Evolutionary conservation across 2,113 vertebrate species (phyloP), one percentile per base, ranked within the genome.

Genomic region (Pseudopodoces humilis): DNA sequence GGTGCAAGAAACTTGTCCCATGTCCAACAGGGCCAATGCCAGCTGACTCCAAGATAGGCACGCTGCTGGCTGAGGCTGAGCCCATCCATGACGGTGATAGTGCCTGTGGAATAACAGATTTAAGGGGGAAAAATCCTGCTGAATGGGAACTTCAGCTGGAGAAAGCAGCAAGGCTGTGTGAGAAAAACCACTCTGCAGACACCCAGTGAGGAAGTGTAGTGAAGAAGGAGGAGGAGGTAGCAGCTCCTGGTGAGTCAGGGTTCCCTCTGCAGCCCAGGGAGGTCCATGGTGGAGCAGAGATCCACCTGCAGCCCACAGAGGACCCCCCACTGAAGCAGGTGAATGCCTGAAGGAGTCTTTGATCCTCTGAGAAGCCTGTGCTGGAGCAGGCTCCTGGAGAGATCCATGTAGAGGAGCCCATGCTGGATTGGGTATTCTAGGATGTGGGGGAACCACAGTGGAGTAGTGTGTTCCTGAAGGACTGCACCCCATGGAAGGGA

Each of bases 291-390:
- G 18, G 64, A 55, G 27, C 49, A 41, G 46, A 43, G 12, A 25
- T 43, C 30, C 14, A 23, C 39, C 56, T 78, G 47, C 46, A 69
- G 39, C 24, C 4, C 2, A 2, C 30, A 50, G 37, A 39, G 50
- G 9, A 71, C 1, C 5, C 13, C 14, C 4, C 9, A 7, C 17
- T 4, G 15, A 3, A 72, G 46, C 39, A 67, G 24, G 8, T 4
- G n/a, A 3, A 52, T 72, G n/a, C n/a, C 14, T 21, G 8, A 59
- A 65, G n/a, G 24, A 47, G 30, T 30, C 17, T 41, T 15, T 60
- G 30, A 47, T 13, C 19, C 31, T 19, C 6, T 63, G 22, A 12
- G 24, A 52, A 65, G 24, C 30, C 25, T 4, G 14, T 39, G 14
- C 16, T 76, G 28, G 30, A 53, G 39, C n/a, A 60, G 50, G n/a